phyloP scores from a whole-genome alignment of 2,888 invertebrate species.

The Proisotoma minuta region DNA sequence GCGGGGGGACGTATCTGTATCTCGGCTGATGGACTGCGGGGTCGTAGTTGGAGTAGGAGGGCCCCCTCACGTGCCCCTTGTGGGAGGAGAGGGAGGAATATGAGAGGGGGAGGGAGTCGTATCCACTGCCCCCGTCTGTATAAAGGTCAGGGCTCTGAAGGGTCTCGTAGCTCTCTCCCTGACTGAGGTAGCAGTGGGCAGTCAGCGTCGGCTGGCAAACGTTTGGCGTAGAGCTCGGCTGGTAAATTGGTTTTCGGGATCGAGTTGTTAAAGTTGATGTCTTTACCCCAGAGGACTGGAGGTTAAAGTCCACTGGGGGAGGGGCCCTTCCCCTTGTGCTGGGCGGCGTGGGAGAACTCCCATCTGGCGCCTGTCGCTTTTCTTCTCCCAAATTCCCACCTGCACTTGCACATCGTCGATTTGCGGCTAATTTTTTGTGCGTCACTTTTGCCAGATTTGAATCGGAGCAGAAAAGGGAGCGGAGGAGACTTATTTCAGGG shows the following conservation, averaged over 20 bases:
- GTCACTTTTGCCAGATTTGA: slow-evolving; percentile 47
- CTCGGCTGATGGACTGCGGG: slow-evolving; percentile 69
- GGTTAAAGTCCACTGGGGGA: slow-evolving; percentile 32
- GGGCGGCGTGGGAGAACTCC: neutral
- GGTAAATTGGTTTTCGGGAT: slow-evolving; percentile 45
- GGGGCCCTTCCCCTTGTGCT: slow-evolving; percentile 45
- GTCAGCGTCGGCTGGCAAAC: slow-evolving; percentile 47
- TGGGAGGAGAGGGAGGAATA: neutral
- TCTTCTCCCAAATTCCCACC: slow-evolving; percentile 33
- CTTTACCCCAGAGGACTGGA: slow-evolving; percentile 30
- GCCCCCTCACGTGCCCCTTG: slow-evolving; percentile 1
- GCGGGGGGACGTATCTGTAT: slow-evolving; percentile 62
- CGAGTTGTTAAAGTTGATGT: slow-evolving; percentile 3
- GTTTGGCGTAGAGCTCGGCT: slow-evolving; percentile 46
- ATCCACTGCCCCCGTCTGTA: neutral
- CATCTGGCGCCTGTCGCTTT: neutral
- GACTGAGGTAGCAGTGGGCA: slow-evolving; percentile 42
- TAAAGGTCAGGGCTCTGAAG: slow-evolving; percentile 9
- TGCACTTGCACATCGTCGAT: slow-evolving; percentile 42
- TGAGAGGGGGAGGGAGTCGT: neutral
- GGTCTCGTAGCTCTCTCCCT: slow-evolving; percentile 39
- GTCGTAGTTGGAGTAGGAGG: slow-evolving; percentile 58
- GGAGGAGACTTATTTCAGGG: slow-evolving; percentile 36
- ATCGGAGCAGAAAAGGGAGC: slow-evolving; percentile 46
- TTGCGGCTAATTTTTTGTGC: slow-evolving; percentile 42